Base-by-base conservation (phyloP, 2,888 invertebrate species). In the Meandrusa payeni region DNA sequence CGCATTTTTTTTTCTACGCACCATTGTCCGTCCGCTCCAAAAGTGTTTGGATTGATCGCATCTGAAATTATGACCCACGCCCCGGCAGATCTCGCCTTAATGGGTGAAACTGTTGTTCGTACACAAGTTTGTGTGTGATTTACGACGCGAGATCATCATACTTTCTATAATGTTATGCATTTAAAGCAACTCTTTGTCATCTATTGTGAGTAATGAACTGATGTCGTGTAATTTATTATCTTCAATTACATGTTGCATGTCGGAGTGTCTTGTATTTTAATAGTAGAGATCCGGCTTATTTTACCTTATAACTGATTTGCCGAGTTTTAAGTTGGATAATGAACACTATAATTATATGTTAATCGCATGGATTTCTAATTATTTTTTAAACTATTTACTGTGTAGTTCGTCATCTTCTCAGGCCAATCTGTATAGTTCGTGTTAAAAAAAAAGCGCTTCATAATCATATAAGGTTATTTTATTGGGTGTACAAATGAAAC, bases 51-150 rank as follows among this genome's bases (percentile, higher is more conserved):
- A 60, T 56, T 71, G 72, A 73, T 78, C 74, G 65, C 62, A 55
- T 56, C 57, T 65, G 50, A 75, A 77, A 75, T 78, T 71, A 77
- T 68, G 70, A 75, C 59, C 64, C 66, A 59, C 64, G 52, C 52
- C 56, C 48, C 49, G 55, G 52, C 54, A 50, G 53, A 57, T 59
- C 64, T 64, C 52, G 51, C 51, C 45, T 55, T 69, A 69, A 73
- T 73, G 58, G 69, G 64, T 66, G 68, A 74, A 72, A 71, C 63
- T 66, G 57, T 58, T 32, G 40, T 26, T 26, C 43, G 31, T 32
- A 38, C 32, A 37, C 38, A 32, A 24, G 11, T 38, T 38, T n/a
- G 26, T 37, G 46, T 55, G 47, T 57, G 57, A 63, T 63, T 57
- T 57, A 55, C 50, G 49, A 48, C 51, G 55, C 49, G 2, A 6